Evolutionary conservation across 2,888 invertebrate genomes (phyloP), one percentile per base, ranked within the genome.

Genomic region (Acronicta alni): DNA sequence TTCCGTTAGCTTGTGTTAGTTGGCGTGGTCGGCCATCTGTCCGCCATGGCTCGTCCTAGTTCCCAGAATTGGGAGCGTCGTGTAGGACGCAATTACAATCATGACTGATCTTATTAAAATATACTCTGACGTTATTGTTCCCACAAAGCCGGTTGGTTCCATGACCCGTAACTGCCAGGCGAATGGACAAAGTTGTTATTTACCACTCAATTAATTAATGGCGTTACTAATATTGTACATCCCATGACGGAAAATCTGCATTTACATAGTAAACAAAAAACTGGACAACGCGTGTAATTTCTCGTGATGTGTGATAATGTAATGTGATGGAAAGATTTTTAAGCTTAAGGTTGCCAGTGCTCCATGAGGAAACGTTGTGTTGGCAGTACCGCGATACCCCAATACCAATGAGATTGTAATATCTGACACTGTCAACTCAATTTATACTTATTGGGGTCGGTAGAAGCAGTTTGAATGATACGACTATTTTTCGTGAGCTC

Each of bases 391-490:
- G n/a, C n/a, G n/a, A n/a, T n/a, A n/a, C n/a, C n/a, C n/a, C n/a
- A n/a, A n/a, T n/a, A n/a, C n/a, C n/a, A n/a, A n/a, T n/a, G n/a
- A n/a, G n/a, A n/a, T n/a, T n/a, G n/a, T n/a, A n/a, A n/a, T n/a
- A n/a, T n/a, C n/a, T n/a, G n/a, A n/a, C n/a, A n/a, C n/a, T n/a
- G n/a, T n/a, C n/a, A n/a, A n/a, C 14, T 61, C 16, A n/a, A 26
- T 51, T 20, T 43, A 16, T 51, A 37, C 7, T 16, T 49, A 37
- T 10, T 23, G n/a, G 7, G 46, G 26, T 37, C 20, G 45, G 16
- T 49, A 35, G 35, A 57, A 46, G 37, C 26, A 57, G 37, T 53
- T 56, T 71, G 75, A 75, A 73, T 77, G 80, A 71, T 75, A 51
- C 44, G 41, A 47, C 56, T 56, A 75, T 79, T 79, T 74, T 73